Conservation (phyloP, 1,140 invertebrate species). For the Venturia canescens region DNA sequence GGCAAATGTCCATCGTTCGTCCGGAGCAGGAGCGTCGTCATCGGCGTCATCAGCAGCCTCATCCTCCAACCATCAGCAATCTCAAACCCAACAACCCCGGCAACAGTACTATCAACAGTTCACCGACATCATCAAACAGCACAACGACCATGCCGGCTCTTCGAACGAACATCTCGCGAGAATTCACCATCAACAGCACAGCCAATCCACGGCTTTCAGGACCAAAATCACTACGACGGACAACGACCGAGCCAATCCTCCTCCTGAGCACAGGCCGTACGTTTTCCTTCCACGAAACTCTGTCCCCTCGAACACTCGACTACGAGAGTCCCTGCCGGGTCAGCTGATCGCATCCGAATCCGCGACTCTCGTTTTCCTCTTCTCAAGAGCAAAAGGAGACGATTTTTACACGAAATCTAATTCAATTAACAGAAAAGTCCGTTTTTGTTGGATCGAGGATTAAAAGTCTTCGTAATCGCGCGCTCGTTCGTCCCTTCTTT, state of each 20-base stretch:
- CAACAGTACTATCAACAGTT: constrained; percentile 42
- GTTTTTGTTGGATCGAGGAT: too few relatives aligned
- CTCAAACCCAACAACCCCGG: constrained; percentile 11
- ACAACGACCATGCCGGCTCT: constrained; percentile 20
- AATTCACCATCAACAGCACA: constrained; percentile 31
- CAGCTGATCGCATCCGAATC: too few relatives aligned
- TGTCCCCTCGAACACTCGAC: background rate
- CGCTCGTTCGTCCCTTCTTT: too few relatives aligned
- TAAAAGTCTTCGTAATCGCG: too few relatives aligned
- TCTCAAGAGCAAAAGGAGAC: too few relatives aligned
- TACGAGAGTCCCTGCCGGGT: background rate
- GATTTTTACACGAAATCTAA: too few relatives aligned
- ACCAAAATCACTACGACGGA: constrained; percentile 51
- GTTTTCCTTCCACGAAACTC: constrained; percentile 51
- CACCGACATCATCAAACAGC: background rate
- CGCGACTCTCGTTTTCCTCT: too few relatives aligned
- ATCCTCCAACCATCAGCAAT: constrained; percentile 21
- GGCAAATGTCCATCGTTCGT: constrained; percentile 66
- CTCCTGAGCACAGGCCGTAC: constrained; percentile 67
- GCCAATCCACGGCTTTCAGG: constrained; percentile 29
- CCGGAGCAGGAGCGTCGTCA: constrained; percentile 48
- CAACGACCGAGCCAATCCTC: constrained; percentile 53
- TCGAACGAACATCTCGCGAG: constrained; percentile 29
- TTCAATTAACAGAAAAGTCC: too few relatives aligned
- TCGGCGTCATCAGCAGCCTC: constrained; percentile 34